These are phyloP conservation scores for Caenorhabditis drosophilae DNA, from an alignment of 2,888 invertebrate genomes.

Conservation along the genomic window DNA sequence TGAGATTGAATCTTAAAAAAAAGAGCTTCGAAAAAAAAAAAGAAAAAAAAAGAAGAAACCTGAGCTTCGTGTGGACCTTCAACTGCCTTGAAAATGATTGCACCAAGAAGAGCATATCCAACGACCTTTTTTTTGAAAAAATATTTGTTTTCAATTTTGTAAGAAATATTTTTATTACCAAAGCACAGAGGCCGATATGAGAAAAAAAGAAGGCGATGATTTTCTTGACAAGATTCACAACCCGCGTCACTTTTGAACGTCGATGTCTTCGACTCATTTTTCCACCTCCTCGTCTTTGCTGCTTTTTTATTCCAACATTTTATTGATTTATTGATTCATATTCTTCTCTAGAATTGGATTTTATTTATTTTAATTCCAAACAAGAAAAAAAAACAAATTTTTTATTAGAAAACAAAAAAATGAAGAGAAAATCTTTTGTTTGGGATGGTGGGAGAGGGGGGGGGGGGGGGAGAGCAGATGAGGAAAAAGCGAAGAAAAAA, in stretches of 20 bases:
- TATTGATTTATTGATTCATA: constrained; percentile 4
- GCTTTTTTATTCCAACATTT: neutral
- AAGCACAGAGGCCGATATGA: constrained; percentile 70
- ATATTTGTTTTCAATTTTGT: no score
- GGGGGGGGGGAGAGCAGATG: no score
- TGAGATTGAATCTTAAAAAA: constrained; percentile 45
- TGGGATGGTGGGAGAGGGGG: no score
- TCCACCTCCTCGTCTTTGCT: neutral
- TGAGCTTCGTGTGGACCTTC: constrained; percentile 67
- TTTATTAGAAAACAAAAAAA: neutral
- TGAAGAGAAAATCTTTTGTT: no score
- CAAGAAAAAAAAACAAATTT: neutral
- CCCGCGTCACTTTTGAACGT: constrained; percentile 67
- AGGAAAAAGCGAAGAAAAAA: constrained; percentile 25
- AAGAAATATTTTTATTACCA: no score
- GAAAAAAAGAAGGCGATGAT: constrained; percentile 69
- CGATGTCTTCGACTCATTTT: constrained; percentile 32
- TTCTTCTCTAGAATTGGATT: neutral
- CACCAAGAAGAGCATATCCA: constrained; percentile 66
- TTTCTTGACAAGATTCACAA: constrained; percentile 68
- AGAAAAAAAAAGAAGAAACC: constrained; percentile 11
- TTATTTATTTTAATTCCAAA: neutral
- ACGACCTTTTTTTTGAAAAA: no score
- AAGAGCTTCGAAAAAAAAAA: no score
- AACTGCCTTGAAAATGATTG: constrained; percentile 68